Conservation (phyloP, 2,797 vertebrate species). For the Rousettus madagascariensis region DNA sequence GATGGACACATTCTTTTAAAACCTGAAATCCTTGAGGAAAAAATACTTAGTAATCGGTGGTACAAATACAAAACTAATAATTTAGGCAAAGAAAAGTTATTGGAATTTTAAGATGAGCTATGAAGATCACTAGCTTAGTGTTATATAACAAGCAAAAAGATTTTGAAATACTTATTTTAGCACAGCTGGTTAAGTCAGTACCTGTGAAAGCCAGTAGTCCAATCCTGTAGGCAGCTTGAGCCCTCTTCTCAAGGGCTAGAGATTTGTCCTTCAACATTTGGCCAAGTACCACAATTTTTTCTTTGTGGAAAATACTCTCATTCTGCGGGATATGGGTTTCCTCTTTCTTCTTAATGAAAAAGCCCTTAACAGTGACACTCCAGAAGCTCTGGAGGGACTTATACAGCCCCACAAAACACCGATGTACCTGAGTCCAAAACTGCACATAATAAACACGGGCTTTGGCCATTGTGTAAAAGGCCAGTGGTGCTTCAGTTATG, state of each 20-base stretch:
- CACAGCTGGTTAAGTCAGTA: neutral
- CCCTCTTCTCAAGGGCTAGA: conserved; percentile 41
- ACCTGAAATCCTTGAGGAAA: neutral
- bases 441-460: accelerated
- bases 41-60: neutral
- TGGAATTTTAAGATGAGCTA: neutral
- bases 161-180: neutral
- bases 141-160: neutral
- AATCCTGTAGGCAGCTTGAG: conserved; percentile 55
- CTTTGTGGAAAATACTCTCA: conserved; percentile 61
- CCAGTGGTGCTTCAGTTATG: neutral
- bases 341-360: neutral
- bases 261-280: neutral
- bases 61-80: neutral
- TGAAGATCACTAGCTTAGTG: neutral
- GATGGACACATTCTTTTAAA: neutral
- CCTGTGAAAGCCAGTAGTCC: conserved; percentile 73
- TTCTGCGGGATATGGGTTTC: accelerated
- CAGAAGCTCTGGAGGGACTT: neutral
- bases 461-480: neutral
- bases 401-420: neutral
- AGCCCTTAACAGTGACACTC: accelerated
- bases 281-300: conserved; percentile 57
- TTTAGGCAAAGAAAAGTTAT: neutral
- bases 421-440: accelerated